Conservation (phyloP, 23 tunicate species). For the Diplosoma virens region DNA sequence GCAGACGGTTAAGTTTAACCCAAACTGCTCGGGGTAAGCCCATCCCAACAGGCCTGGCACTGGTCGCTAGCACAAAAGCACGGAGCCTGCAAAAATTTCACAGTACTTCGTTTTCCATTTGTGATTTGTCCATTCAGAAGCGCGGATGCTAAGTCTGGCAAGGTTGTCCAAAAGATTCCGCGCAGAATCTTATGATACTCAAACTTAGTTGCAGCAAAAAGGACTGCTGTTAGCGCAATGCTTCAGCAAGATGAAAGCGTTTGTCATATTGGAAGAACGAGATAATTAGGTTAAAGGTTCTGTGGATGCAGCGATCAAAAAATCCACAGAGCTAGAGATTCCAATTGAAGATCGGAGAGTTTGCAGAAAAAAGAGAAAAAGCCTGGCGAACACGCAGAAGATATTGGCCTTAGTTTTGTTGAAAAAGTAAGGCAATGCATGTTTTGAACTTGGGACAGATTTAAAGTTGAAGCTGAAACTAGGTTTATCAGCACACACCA, state of each 20-base stretch:
- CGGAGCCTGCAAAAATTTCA: too few relatives aligned
- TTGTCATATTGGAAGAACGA: slow-evolving; percentile 34
- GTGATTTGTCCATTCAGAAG: too few relatives aligned
- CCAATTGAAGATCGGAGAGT: slow-evolving; percentile 53
- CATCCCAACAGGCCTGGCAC: too few relatives aligned
- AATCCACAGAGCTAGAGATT: slow-evolving; percentile 46
- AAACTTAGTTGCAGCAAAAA: slow-evolving; percentile 21
- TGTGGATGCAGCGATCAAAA: slow-evolving; percentile 46
- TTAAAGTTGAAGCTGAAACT: slow-evolving; percentile 53
- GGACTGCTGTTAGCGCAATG: slow-evolving; percentile 25
- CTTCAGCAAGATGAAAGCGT: slow-evolving; percentile 34
- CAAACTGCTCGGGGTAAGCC: too few relatives aligned
- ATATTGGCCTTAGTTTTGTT: slow-evolving; percentile 46
- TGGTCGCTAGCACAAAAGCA: too few relatives aligned
- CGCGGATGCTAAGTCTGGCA: too few relatives aligned
- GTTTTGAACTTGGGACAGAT: slow-evolving; percentile 47
- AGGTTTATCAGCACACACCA: too few relatives aligned
- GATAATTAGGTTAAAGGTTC: slow-evolving; percentile 42
- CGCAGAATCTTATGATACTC: too few relatives aligned
- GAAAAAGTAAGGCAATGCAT: slow-evolving; percentile 41
- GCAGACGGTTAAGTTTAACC: too few relatives aligned
- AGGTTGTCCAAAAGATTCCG: too few relatives aligned
- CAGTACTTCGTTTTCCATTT: too few relatives aligned
- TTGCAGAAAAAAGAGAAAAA: slow-evolving; percentile 45
- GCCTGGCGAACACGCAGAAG: slow-evolving; percentile 55